Conservation (phyloP, 1,140 invertebrate genomes). For the Bombyx mori region ASM3026992v2 NC_085119.1:3194501-3195000, state of each 20-base stretch:
- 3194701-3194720: slow-evolving; percentile 23
- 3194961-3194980: too few species aligned
- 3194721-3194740: not conserved
- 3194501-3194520: slow-evolving; percentile 58
- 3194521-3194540: slow-evolving; percentile 45
- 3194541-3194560: slow-evolving; percentile 25
- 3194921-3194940: too few species aligned
- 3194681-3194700: slow-evolving; percentile 33
- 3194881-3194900: too few species aligned
- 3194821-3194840: too few species aligned
- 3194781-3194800: too few species aligned
- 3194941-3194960: too few species aligned
- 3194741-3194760: not conserved
- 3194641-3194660: slow-evolving; percentile 25
- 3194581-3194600: slow-evolving; percentile 1
- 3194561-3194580: slow-evolving; percentile 41
- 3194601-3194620: slow-evolving; percentile 21
- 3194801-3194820: too few species aligned
- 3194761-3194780: too few species aligned
- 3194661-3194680: slow-evolving; percentile 39
- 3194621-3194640: slow-evolving; percentile 8
- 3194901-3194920: too few species aligned
- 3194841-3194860: too few species aligned
- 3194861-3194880: too few species aligned
- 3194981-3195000: too few species aligned